Conservation (phyloP, 2,888 invertebrate genomes). For the Drosophila multiciliata region DNA sequence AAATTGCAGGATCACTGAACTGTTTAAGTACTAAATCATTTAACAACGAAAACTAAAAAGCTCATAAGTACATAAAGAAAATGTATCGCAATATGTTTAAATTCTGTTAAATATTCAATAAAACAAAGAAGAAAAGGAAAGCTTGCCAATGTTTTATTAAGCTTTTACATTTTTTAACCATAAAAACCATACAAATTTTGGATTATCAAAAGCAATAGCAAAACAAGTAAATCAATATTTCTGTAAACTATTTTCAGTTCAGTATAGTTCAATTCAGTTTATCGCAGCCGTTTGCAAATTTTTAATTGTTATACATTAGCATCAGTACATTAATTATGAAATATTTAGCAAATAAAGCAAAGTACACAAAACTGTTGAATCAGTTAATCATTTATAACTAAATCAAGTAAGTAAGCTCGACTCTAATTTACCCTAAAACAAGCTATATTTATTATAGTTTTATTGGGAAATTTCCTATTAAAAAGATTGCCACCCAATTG, state of each 20-base stretch:
- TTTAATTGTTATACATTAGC: not conserved
- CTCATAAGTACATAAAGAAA: not conserved
- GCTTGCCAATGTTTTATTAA: not conserved
- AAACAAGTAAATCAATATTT: not conserved
- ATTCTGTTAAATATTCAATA: not conserved
- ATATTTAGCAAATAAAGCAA: not conserved
- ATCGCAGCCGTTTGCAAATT: not conserved
- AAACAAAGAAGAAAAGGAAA: not conserved
- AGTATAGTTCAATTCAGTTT: not conserved
- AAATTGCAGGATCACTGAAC: fast-evolving
- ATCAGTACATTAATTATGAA: not conserved
- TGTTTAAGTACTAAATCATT: not conserved
- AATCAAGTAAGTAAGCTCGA: too few species aligned
- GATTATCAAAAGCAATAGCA: not conserved
- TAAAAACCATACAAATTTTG: not conserved
- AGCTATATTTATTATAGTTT: too few species aligned
- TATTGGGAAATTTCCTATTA: too few species aligned
- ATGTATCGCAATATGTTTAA: too few species aligned
- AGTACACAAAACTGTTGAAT: not conserved
- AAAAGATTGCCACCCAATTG: too few species aligned
- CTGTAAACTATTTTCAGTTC: not conserved
- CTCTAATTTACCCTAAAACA: too few species aligned
- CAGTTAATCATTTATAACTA: too few species aligned
- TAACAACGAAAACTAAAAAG: not conserved
- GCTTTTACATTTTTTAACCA: not conserved